phyloP scores from a whole-genome alignment of 37 sponge, comb jelly and placozoan genomes.

The Halisarca cf. caerulea region DNA sequence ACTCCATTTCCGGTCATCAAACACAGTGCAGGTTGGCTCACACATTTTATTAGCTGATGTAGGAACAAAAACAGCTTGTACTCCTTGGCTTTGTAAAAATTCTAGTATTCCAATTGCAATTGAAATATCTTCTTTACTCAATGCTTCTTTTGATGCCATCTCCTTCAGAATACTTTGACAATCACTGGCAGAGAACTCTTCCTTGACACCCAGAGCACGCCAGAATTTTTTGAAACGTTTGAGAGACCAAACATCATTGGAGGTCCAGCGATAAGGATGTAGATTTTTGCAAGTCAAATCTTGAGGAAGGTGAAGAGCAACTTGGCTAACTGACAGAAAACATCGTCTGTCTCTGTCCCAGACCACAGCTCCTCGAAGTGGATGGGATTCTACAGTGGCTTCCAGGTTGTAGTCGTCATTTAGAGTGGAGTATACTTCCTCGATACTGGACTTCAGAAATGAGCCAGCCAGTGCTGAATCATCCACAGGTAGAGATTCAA shows the following conservation, averaged over 20 bases:
- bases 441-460: no score
- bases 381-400: no score
- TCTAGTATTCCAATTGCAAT: not conserved
- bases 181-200: constrained; percentile 35
- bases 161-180: constrained; percentile 28
- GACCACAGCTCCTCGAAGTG: not conserved
- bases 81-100: not conserved
- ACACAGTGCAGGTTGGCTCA: not conserved
- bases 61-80: not conserved
- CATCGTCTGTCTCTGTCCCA: not conserved
- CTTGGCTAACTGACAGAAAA: not conserved
- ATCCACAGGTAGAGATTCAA: constrained; percentile 26
- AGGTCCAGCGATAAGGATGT: not conserved
- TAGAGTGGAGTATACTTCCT: no score
- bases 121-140: not conserved
- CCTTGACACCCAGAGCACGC: constrained; percentile 33
- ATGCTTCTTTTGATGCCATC: constrained; percentile 30
- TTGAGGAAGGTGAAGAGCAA: not conserved
- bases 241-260: not conserved
- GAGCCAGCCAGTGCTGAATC: not conserved
- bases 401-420: no score
- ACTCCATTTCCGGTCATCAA: not conserved
- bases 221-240: not conserved
- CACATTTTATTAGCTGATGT: not conserved
- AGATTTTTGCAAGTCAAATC: not conserved